phyloP scores from a whole-genome alignment of 2,888 invertebrate genomes.

The Leucania comma region DNA sequence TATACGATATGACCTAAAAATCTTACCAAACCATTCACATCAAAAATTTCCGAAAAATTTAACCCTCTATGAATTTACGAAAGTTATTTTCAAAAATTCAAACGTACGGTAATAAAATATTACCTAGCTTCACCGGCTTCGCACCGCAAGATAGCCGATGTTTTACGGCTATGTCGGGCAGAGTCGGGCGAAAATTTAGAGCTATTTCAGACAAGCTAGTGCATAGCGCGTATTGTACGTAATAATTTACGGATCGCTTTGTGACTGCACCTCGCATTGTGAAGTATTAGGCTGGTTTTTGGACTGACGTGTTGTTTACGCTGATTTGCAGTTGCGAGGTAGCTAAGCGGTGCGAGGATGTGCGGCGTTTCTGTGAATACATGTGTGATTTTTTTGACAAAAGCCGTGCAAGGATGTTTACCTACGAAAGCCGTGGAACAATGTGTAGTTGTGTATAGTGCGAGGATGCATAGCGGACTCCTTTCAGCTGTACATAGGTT shows the following conservation, averaged over 20 bases:
- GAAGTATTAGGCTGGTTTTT: conserved; percentile 19
- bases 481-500: no score
- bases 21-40: background rate
- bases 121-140: conserved; percentile 43
- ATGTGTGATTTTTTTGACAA: background rate
- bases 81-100: conserved; percentile 59
- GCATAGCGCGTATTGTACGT: conserved; percentile 51
- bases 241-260: conserved; percentile 60
- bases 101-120: conserved; percentile 57
- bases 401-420: background rate
- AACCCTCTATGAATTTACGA: conserved; percentile 22
- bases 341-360: background rate
- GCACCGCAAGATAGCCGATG: conserved; percentile 59
- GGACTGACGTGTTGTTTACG: conserved; percentile 10
- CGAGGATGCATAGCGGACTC: no score
- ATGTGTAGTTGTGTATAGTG: background rate
- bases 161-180: conserved; percentile 52
- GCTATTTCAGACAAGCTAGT: conserved; percentile 50
- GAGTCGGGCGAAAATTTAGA: conserved; percentile 51
- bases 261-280: conserved; percentile 28
- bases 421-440: background rate
- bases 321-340: background rate
- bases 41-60: conserved; percentile 5
- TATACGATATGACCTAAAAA: background rate
- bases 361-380: background rate